These are phyloP conservation scores for Nebria brevicollis DNA, from an alignment of 2,888 invertebrate genomes.

Conservation along the genomic window DNA sequence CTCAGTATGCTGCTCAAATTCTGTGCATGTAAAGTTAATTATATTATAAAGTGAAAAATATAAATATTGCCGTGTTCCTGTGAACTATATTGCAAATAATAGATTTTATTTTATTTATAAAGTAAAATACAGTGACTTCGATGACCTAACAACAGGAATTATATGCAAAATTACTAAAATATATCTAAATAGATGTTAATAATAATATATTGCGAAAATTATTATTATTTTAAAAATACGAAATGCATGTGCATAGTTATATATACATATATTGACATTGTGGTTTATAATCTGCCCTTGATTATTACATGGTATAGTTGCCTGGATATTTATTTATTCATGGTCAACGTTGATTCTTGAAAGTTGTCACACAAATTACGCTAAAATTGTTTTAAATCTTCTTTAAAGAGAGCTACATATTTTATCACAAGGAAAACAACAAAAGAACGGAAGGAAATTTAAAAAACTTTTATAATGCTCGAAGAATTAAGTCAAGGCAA, in stretches of 20 bases:
- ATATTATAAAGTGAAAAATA: no score
- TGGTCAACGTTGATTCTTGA: constrained; percentile 8
- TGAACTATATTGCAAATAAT: no score
- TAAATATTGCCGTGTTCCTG: no score
- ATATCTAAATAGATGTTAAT: no score
- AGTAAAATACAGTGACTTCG: no score
- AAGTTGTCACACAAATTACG: constrained; percentile 7
- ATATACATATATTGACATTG: constrained; percentile 4
- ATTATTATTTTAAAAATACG: background rate
- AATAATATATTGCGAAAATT: no score
- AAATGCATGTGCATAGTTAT: constrained; percentile 5
- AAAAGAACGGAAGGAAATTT: background rate
- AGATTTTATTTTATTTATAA: no score
- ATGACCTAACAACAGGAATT: no score
- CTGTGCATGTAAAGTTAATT: no score
- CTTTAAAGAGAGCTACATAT: background rate
- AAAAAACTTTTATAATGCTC: background rate
- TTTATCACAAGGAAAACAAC: constrained; percentile 17
- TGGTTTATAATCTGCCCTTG: constrained; percentile 31
- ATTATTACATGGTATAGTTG: constrained; percentile 5
- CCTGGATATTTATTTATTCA: constrained; percentile 13
- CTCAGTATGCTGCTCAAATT: no score
- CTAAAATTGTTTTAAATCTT: constrained; percentile 6
- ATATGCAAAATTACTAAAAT: no score
- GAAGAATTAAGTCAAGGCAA: background rate